Base-by-base conservation (phyloP, 2,797 vertebrate species). In the Tapera naevia region DNA sequence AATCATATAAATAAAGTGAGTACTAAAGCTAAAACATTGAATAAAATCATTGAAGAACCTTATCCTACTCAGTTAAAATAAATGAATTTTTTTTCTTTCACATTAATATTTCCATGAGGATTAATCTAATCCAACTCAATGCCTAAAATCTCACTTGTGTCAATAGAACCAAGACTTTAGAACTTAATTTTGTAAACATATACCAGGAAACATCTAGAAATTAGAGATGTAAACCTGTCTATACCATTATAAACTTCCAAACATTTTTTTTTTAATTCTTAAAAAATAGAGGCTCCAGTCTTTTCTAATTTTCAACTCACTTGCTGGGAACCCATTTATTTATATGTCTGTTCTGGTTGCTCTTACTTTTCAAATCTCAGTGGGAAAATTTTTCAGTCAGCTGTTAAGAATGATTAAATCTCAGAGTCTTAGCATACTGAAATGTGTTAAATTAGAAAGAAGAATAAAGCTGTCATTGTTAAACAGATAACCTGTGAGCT, bases 401-500 rank as follows among this genome's bases (percentile, higher is more conserved):
- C 92, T 85, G 81, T 82, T 94, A 92, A 86, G 67, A 95, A 93
- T 91, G 33, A 91, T 94, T 94, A 91, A 89, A 95, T 94, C 3
- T 4, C 9, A 8, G 69, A 91, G 85, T 53, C 23, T 79, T 93
- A 89, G 25, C 33, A 80, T 82, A 60, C 67, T 71, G 57, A 93
- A 96, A 92, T 73, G 70, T 86, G 91, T 93, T 94, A 94, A 95
- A 91, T 96, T 79, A 91, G 62, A 82, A 95, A 91, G 80, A 85
- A 89, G 81, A 95, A 94, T 69, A 96, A 95, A 96, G 45, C 32
- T 60, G 32, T 76, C 6, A 0, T 80, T 74, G 89, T 97, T 96
- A 96, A 97, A 91, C 56, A 95, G 96, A 93, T 95, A 94, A 96
- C 91, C 90, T 83, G 78, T 94, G 89, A 93, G 93, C 74, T 88